These are phyloP conservation scores for Meta bourneti DNA, from an alignment of 2,888 invertebrate species.

Conservation along the genomic window DNA sequence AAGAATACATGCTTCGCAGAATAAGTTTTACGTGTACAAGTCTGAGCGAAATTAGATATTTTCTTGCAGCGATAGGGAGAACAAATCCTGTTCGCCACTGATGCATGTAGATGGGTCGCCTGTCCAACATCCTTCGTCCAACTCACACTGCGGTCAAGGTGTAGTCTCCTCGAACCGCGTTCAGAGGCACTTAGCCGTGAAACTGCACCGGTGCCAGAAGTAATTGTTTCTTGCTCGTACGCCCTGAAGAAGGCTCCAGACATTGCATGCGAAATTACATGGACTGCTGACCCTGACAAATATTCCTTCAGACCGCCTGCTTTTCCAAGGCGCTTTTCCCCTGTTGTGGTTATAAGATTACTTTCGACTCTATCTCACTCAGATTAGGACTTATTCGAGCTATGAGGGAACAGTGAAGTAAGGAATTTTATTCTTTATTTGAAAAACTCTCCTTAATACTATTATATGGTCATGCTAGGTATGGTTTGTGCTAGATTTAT, in stretches of 20 bases:
- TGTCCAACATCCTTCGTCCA: slow-evolving; percentile 26
- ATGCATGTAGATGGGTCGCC: slow-evolving; percentile 16
- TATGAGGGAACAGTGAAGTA: no score
- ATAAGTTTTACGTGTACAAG: no score
- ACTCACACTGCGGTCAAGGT: slow-evolving; percentile 44
- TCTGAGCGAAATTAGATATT: slow-evolving; percentile 16
- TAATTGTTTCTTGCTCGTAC: slow-evolving; percentile 38
- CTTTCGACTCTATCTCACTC: no score
- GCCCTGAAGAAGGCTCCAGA: background rate
- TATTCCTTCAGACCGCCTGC: slow-evolving; percentile 29
- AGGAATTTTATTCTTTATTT: no score
- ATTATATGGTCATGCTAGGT: no score
- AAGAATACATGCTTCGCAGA: no score
- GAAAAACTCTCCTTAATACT: no score
- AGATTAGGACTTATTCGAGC: no score
- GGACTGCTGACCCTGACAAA: slow-evolving; percentile 46
- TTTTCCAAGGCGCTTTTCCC: background rate
- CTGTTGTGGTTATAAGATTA: no score
- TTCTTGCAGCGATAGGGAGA: background rate
- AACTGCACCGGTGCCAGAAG: slow-evolving; percentile 40
- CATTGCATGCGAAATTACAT: slow-evolving; percentile 61
- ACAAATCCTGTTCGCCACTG: slow-evolving; percentile 1
- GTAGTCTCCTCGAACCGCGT: slow-evolving; percentile 12
- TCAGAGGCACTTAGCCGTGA: slow-evolving; percentile 42
- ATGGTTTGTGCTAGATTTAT: no score